Evolutionary conservation across 1,140 invertebrate genomes (phyloP).

Genomic region (Ceratitis capitata): DNA sequence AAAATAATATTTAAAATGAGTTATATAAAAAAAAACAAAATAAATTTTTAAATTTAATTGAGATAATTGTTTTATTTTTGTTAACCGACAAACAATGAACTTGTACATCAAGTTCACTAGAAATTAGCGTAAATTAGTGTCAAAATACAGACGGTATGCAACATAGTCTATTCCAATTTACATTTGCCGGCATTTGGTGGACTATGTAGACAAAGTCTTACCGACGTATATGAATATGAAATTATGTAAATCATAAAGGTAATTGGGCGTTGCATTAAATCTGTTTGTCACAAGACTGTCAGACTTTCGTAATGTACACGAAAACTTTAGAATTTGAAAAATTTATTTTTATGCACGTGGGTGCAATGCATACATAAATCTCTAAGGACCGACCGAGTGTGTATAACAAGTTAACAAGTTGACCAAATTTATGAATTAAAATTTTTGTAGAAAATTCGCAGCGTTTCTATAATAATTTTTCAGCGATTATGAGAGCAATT

Average conservation of each 20-base stretch:
- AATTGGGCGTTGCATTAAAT: slow-evolving; percentile 12
- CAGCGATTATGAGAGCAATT: too few species aligned
- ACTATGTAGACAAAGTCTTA: not conserved
- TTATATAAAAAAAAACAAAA: too few species aligned
- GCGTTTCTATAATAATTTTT: not conserved
- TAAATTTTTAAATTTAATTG: too few species aligned
- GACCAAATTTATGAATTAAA: slow-evolving; percentile 7
- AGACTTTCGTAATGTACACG: not conserved
- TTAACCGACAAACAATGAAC: not conserved
- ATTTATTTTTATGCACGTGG: not conserved
- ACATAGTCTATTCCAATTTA: not conserved
- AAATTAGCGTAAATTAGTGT: not conserved
- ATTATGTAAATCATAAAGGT: not conserved
- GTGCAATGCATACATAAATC: not conserved
- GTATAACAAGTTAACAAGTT: slow-evolving; percentile 19
- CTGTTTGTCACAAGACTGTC: not conserved
- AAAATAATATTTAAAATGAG: too few species aligned
- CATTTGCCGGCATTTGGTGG: too few species aligned
- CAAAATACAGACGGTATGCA: not conserved
- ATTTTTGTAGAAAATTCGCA: not conserved
- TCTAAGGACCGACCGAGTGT: not conserved
- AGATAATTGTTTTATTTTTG: too few species aligned
- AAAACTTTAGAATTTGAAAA: not conserved
- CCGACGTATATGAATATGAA: not conserved
- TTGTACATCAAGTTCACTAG: not conserved